Conservation (phyloP, 2,888 invertebrate genomes). For the Notocelia uddmanniana region DNA sequence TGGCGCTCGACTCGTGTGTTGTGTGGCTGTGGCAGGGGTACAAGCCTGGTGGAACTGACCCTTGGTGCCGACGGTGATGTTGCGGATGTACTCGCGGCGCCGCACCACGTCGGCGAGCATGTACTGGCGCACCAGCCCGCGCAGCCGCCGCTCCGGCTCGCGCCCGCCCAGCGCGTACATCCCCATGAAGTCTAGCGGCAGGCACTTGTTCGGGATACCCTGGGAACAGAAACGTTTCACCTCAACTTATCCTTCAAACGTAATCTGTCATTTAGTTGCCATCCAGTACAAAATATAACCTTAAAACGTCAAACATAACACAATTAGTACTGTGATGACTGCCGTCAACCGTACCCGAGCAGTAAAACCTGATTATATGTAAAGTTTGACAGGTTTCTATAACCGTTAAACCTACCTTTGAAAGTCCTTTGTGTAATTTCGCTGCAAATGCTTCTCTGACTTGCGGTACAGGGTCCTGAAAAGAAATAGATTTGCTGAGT, state of each 20-base stretch:
- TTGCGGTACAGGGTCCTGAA: conserved; percentile 91
- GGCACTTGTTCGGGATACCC: conserved; percentile 94
- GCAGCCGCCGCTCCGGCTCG: conserved; percentile 93
- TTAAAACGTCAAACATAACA: too few relatives aligned
- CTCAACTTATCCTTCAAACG: too few relatives aligned
- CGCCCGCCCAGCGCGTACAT: conserved; percentile 96
- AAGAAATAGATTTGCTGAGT: conserved; percentile 47
- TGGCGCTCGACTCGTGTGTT: too few relatives aligned
- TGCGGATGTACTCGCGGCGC: conserved; percentile 95
- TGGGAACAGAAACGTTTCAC: conserved; percentile 68
- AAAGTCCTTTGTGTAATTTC: conserved; percentile 96
- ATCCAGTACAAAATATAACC: too few relatives aligned
- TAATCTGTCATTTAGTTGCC: too few relatives aligned
- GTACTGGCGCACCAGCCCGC: conserved; percentile 89
- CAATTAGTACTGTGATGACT: too few relatives aligned
- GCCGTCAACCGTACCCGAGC: too few relatives aligned
- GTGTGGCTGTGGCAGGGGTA: too few relatives aligned
- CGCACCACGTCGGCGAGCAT: conserved; percentile 96
- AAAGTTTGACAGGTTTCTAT: too few relatives aligned
- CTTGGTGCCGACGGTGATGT: conserved; percentile 90
- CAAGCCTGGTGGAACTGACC: conserved; percentile 69
- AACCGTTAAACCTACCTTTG: conserved; percentile 70
- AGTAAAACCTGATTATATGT: too few relatives aligned
- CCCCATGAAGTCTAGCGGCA: conserved; percentile 98
- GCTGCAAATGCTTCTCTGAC: conserved; percentile 95